A percentile compares a stretch with the other conserved stretches of the same genome.
These are phyloP conservation scores for Labrus mixtus DNA, from an alignment of 2,113 vertebrate genomes.

Conservation along the genomic window DNA sequence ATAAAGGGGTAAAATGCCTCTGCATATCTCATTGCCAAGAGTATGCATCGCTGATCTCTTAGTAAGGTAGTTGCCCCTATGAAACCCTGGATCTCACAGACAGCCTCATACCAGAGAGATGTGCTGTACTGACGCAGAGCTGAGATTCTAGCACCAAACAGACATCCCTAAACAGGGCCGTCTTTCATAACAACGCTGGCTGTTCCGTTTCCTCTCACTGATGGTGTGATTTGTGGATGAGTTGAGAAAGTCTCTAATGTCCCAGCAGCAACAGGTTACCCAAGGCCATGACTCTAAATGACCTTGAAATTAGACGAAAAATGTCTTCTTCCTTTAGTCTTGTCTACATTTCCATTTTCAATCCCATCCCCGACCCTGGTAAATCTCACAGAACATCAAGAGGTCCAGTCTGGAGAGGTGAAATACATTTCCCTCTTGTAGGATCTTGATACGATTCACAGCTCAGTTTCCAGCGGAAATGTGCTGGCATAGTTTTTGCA, in stretches of 20 bases:
- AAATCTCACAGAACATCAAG: conserved; percentile 1
- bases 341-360: conserved; percentile 1
- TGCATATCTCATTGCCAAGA: conserved; percentile 60
- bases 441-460: conserved; percentile 75
- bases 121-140: conserved; percentile 57
- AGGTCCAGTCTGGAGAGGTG: conserved; percentile 29
- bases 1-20: conserved; percentile 47
- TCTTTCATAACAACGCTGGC: conserved; percentile 66
- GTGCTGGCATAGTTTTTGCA: conserved; percentile 40
- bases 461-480: conserved; percentile 65
- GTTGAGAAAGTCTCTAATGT: conserved; percentile 43
- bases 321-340: no score
- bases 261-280: conserved; percentile 33
- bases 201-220: conserved; percentile 57
- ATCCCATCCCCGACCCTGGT: neutral
- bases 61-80: conserved; percentile 64
- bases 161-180: conserved; percentile 56
- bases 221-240: conserved; percentile 55
- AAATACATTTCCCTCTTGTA: conserved; percentile 52
- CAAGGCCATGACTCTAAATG: neutral
- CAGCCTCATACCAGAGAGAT: conserved; percentile 78
- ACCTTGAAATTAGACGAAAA: neutral
- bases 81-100: conserved; percentile 56
- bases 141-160: conserved; percentile 67
- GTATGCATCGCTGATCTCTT: conserved; percentile 47